Conservation (phyloP, 2,888 invertebrate genomes). For the Chironomus riparius region DNA sequence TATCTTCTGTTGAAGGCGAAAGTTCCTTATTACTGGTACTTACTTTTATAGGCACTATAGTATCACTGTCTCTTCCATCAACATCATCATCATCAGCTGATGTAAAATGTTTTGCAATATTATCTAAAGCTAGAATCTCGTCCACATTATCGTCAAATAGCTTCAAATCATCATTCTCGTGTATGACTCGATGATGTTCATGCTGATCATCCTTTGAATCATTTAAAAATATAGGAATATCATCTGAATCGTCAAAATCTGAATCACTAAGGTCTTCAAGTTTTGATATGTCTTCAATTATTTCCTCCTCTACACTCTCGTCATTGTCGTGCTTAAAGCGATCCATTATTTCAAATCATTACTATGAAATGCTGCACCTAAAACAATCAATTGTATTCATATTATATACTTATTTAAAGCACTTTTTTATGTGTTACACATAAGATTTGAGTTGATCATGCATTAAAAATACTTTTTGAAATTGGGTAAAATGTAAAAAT, state of each 20-base stretch:
- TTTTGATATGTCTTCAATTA: conserved; percentile 38
- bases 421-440: too few relatives aligned
- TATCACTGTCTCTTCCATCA: neutral
- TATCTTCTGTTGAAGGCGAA: conserved; percentile 27
- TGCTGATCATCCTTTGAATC: conserved; percentile 14
- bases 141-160: conserved; percentile 35
- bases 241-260: conserved; percentile 15
- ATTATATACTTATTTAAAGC: too few relatives aligned
- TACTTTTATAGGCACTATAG: conserved; percentile 9
- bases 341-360: conserved; percentile 15
- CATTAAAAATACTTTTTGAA: too few relatives aligned
- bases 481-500: too few relatives aligned
- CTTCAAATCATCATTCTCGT: conserved; percentile 30
- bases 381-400: neutral
- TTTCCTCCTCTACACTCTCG: conserved; percentile 39
- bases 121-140: conserved; percentile 35
- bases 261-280: conserved; percentile 36
- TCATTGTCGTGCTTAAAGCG: neutral
- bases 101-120: conserved; percentile 40
- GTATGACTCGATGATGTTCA: conserved; percentile 29
- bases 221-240: conserved; percentile 22
- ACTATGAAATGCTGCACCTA: conserved; percentile 10
- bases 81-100: conserved; percentile 27
- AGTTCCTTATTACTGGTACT: conserved; percentile 3
- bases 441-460: too few relatives aligned